Evolutionary conservation across 2,888 invertebrate genomes (phyloP).

Genomic region (Tetragonisca angustula): DNA sequence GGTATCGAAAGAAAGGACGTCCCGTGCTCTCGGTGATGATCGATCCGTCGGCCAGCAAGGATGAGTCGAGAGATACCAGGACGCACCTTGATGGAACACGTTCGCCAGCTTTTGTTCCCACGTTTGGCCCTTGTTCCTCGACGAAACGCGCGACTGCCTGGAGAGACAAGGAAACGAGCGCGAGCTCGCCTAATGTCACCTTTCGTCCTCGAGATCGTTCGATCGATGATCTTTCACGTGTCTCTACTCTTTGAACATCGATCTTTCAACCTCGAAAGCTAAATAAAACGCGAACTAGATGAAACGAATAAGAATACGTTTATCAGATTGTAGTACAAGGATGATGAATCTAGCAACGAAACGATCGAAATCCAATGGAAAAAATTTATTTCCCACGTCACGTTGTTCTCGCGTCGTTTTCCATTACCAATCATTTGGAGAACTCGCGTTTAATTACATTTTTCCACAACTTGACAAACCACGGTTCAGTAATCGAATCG

Average conservation of each 20-base stretch:
- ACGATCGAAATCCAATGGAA: too few species aligned
- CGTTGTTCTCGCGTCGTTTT: not conserved
- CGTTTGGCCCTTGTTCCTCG: slow-evolving; percentile 35
- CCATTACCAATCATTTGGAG: not conserved
- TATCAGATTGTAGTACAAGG: too few species aligned
- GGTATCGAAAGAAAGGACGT: not conserved
- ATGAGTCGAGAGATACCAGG: slow-evolving; percentile 34
- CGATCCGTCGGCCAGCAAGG: slow-evolving; percentile 43
- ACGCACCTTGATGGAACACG: slow-evolving; percentile 39
- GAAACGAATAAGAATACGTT: not conserved
- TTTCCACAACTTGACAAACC: not conserved
- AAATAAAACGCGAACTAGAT: not conserved
- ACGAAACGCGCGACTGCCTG: slow-evolving; percentile 31
- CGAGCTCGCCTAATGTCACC: slow-evolving; percentile 9
- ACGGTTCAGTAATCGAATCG: not conserved
- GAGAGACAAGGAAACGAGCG: slow-evolving; percentile 15
- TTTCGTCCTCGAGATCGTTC: not conserved
- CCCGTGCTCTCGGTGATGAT: slow-evolving; percentile 33
- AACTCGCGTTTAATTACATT: not conserved
- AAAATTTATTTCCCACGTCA: too few species aligned
- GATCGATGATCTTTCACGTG: not conserved
- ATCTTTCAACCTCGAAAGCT: not conserved
- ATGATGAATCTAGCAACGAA: too few species aligned
- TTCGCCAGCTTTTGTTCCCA: slow-evolving; percentile 51
- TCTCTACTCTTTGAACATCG: not conserved